phyloP scores from a whole-genome alignment of 2,888 invertebrate genomes.

The Harpagoxenus sublaevis region DNA sequence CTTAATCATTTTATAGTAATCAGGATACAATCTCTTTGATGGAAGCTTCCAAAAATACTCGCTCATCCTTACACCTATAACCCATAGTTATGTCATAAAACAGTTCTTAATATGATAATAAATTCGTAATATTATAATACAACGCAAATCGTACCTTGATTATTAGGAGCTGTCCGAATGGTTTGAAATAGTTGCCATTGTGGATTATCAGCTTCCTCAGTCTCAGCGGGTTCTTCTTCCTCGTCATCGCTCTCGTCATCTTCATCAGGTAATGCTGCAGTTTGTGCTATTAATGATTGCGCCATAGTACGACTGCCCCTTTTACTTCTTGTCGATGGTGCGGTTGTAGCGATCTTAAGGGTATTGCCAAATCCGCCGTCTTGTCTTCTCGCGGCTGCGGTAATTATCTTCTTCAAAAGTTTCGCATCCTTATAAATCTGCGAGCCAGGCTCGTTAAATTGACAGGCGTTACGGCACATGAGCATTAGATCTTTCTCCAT shows the following conservation, averaged over 20 bases:
- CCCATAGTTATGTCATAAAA: background rate
- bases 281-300: constrained; percentile 88
- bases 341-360: constrained; percentile 79
- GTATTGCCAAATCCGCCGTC: constrained; percentile 76
- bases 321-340: constrained; percentile 84
- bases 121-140: background rate
- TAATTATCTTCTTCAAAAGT: constrained; percentile 92
- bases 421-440: constrained; percentile 98
- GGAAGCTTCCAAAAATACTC: constrained; percentile 98
- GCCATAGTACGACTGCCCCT: constrained; percentile 82
- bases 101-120: background rate
- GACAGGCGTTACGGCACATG: constrained; percentile 98
- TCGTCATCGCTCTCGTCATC: constrained; percentile 88
- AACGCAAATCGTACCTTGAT: constrained; percentile 83
- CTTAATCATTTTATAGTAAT: constrained; percentile 99
- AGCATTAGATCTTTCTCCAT: constrained; percentile 96
- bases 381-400: constrained; percentile 83
- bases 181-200: constrained; percentile 97
- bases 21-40: constrained; percentile 96
- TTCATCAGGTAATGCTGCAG: constrained; percentile 89
- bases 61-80: constrained; percentile 92
- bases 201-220: constrained; percentile 89
- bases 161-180: constrained; percentile 90
- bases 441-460: constrained; percentile 98
- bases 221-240: constrained; percentile 88